A percentile compares a stretch with the other conserved stretches of the same genome.
phyloP scores from a whole-genome alignment of 2,888 invertebrate species.

The Aproaerema taeniolella region DNA sequence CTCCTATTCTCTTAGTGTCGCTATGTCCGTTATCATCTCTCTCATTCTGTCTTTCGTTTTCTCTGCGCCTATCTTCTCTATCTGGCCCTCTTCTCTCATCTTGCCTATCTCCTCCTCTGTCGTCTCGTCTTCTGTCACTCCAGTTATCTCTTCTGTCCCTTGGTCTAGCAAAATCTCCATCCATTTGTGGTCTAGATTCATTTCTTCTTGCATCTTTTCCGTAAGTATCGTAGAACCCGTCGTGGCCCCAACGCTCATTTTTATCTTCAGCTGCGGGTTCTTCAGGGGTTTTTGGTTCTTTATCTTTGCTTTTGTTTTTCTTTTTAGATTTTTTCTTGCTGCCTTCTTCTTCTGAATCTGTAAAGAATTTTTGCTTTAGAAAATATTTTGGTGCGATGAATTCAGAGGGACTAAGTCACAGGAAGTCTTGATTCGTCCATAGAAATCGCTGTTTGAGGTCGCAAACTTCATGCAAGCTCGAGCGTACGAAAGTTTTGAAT shows the following conservation, averaged over 20 bases:
- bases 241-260: conserved; percentile 61
- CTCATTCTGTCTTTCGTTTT: conserved; percentile 12
- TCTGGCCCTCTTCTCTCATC: conserved; percentile 6
- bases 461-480: neutral
- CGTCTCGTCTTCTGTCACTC: conserved; percentile 16
- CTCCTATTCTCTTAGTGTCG: conserved; percentile 13
- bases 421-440: neutral
- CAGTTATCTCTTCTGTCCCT: conserved; percentile 24
- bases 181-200: conserved; percentile 35
- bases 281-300: conserved; percentile 34
- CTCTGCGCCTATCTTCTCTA: conserved; percentile 12
- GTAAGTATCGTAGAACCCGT: conserved; percentile 65
- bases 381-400: neutral
- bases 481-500: neutral
- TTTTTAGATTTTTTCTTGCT: conserved; percentile 37
- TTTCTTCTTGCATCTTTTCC: conserved; percentile 50
- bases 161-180: conserved; percentile 35
- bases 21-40: conserved; percentile 14
- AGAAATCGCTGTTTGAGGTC: neutral
- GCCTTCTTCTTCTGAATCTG: conserved; percentile 45
- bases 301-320: conserved; percentile 34
- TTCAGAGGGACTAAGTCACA: neutral
- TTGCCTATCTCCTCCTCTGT: conserved; percentile 11
- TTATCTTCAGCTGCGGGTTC: conserved; percentile 31
- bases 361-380: neutral